Conservation (phyloP, 2,797 vertebrate species). For the Bovichtus diacanthus region DNA sequence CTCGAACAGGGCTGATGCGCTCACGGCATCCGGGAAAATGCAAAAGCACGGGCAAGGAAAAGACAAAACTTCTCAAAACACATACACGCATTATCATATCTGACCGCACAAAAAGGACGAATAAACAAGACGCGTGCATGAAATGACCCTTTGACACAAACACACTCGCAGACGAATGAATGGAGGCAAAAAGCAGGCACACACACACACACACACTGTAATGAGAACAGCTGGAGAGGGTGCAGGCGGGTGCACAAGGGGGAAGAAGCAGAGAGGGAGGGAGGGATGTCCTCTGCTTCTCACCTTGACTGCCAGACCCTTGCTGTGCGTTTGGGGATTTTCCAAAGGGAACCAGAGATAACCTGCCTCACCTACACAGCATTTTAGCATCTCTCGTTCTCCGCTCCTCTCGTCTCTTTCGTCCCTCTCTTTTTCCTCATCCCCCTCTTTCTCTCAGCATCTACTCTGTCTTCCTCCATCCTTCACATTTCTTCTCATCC, state of each 20-base stretch:
- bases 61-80: background rate
- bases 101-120: constrained; percentile 14
- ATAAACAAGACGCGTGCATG: constrained; percentile 20
- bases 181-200: constrained; percentile 4
- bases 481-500: constrained; percentile 9
- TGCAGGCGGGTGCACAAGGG: constrained; percentile 43
- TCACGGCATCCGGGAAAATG: constrained; percentile 14
- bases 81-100: constrained; percentile 2
- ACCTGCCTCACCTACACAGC: constrained; percentile 29
- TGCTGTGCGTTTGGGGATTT: constrained; percentile 81
- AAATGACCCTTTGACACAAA: constrained; percentile 13
- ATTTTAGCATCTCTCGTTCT: constrained; percentile 23
- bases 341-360: constrained; percentile 74
- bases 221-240: constrained; percentile 80
- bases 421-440: background rate
- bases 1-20: constrained; percentile 33
- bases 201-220: constrained; percentile 30
- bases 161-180: constrained; percentile 23
- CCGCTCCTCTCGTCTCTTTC: background rate
- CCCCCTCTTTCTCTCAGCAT: constrained; percentile 1
- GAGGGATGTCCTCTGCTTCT: constrained; percentile 81
- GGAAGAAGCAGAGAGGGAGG: constrained; percentile 41
- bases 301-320: constrained; percentile 83
- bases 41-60: background rate
- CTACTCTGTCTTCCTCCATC: background rate